A percentile compares a stretch with the other conserved stretches of the same genome.
Evolutionary conservation across 2,888 invertebrate genomes (phyloP).

Genomic region (Xestia rhomboidea): DNA sequence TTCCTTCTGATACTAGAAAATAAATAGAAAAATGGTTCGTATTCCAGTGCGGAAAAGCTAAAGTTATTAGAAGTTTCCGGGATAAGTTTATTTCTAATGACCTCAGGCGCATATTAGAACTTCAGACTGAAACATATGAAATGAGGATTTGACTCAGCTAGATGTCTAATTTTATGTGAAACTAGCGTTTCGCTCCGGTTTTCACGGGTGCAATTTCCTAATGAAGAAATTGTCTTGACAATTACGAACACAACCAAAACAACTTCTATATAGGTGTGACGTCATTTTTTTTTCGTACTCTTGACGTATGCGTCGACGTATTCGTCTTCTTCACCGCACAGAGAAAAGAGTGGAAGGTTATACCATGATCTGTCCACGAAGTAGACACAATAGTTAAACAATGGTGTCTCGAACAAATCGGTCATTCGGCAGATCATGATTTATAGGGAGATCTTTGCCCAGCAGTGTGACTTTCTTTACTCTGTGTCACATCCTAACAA

Average conservation of each 20-base stretch:
- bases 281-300: no score
- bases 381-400: no score
- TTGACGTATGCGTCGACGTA: no score
- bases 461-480: neutral
- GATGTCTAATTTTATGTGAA: no score
- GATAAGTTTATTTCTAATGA: slow-evolving; percentile 17
- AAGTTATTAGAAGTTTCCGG: slow-evolving; percentile 3
- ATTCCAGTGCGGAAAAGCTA: neutral
- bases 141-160: neutral
- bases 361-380: no score
- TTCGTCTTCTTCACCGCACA: neutral
- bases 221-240: neutral
- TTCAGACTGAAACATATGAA: neutral
- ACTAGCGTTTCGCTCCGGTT: neutral
- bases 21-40: slow-evolving; percentile 6
- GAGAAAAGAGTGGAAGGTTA: neutral
- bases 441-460: neutral
- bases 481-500: slow-evolving; percentile 33
- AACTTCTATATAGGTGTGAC: no score
- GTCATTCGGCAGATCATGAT: no score
- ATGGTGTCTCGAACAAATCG: no score
- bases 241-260: no score
- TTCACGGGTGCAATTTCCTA: neutral
- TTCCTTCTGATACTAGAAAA: neutral
- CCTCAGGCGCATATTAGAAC: neutral